These are phyloP conservation scores for Eledona agricola DNA, from an alignment of 2,888 invertebrate genomes.

Conservation along the genomic window DNA sequence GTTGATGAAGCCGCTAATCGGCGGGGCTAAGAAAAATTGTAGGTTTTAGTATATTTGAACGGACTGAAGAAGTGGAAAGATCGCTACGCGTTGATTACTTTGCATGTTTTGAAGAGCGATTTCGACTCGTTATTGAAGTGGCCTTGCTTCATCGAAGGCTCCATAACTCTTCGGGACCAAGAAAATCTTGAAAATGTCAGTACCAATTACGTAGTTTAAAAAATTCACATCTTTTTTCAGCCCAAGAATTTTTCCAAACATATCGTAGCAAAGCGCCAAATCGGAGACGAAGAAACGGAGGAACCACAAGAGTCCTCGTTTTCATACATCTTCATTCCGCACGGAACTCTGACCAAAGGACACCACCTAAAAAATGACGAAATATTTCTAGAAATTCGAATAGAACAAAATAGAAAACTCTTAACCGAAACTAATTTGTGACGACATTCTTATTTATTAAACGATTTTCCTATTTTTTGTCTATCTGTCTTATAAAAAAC, in stretches of 20 bases:
- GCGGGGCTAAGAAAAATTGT: conserved; percentile 4
- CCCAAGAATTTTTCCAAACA: conserved; percentile 72
- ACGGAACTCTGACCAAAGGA: conserved; percentile 69
- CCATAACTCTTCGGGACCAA: conserved; percentile 72
- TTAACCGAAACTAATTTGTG: conserved; percentile 43
- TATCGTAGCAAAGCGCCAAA: conserved; percentile 66
- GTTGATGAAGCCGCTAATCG: conserved; percentile 11
- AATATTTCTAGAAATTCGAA: conserved; percentile 69
- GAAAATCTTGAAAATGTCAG: conserved; percentile 53
- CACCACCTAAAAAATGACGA: conserved; percentile 69
- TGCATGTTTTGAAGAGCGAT: conserved; percentile 74
- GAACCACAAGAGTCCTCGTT: conserved; percentile 62
- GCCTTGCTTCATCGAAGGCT: conserved; percentile 76
- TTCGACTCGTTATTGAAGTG: conserved; percentile 77
- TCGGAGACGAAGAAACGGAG: conserved; percentile 61
- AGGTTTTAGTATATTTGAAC: conserved; percentile 76
- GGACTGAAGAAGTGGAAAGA: conserved; percentile 82
- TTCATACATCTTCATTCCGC: conserved; percentile 74
- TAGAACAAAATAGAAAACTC: conserved; percentile 48
- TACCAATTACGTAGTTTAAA: conserved; percentile 14
- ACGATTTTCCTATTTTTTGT: conserved; percentile 5
- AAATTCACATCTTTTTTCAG: conserved; percentile 57
- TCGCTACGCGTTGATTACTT: conserved; percentile 74
- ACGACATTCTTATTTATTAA: conserved; percentile 5
- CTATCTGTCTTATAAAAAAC: neutral